phyloP scores from a whole-genome alignment of 2,888 invertebrate genomes.

The Cabera pusaria region DNA sequence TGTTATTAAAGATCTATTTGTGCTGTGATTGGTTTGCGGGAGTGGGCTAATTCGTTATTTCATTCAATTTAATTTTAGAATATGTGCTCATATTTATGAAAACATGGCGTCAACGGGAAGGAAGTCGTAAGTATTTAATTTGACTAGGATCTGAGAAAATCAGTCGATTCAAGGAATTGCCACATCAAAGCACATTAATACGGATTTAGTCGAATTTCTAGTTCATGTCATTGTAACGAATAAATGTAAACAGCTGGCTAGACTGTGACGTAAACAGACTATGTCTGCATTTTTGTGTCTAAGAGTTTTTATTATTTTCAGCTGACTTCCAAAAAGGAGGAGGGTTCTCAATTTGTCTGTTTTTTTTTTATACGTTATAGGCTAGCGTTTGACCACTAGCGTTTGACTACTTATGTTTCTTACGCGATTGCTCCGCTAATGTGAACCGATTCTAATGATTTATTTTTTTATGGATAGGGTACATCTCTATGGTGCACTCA shows the following conservation, averaged over 20 bases:
- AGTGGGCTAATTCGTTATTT: conserved; percentile 2
- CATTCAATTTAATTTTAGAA: conserved; percentile 3
- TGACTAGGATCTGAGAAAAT: too few relatives aligned
- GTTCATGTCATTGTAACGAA: conserved; percentile 2
- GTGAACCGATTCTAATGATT: too few relatives aligned
- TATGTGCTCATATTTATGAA: conserved; percentile 8
- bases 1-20: conserved; percentile 8
- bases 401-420: too few relatives aligned
- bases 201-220: conserved; percentile 4
- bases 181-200: conserved; percentile 12
- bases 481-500: too few relatives aligned
- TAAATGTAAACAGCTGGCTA: conserved; percentile 11
- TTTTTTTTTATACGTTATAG: too few relatives aligned
- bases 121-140: conserved; percentile 23
- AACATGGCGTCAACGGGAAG: conserved; percentile 17
- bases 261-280: conserved; percentile 4
- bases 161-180: conserved; percentile 7
- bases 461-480: too few relatives aligned
- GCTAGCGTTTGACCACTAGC: too few relatives aligned
- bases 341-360: too few relatives aligned
- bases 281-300: too few relatives aligned
- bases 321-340: too few relatives aligned
- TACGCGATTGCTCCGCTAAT: too few relatives aligned
- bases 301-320: too few relatives aligned
- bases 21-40: conserved; percentile 13